phyloP scores from a whole-genome alignment of 2,113 vertebrate species.

The Neotragus moschatus region DNA sequence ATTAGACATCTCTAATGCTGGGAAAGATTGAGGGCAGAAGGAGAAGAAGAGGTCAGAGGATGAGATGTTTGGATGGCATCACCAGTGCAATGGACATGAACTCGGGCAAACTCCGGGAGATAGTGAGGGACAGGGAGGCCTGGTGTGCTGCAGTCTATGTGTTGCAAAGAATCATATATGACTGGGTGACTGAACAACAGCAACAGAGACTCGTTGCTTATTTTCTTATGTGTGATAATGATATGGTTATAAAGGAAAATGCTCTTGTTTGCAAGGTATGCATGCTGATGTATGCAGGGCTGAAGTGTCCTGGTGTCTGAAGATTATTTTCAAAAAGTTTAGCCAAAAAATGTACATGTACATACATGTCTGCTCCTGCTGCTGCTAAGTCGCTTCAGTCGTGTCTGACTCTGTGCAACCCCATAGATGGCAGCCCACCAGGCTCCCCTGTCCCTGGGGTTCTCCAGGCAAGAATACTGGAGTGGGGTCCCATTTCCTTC shows the following conservation, averaged over 20 bases:
- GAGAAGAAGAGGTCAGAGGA: neutral
- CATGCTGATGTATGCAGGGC: neutral
- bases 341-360: neutral
- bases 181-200: neutral
- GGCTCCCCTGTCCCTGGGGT: too few relatives aligned
- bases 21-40: neutral
- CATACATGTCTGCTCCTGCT: neutral
- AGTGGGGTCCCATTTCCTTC: too few relatives aligned
- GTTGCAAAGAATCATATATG: neutral
- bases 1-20: neutral
- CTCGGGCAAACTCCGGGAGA: neutral
- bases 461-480: too few relatives aligned
- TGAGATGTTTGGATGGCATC: neutral
- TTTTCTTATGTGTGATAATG: neutral
- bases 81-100: neutral
- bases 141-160: neutral
- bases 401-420: too few relatives aligned
- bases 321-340: neutral
- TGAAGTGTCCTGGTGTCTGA: neutral
- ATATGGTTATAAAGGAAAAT: neutral
- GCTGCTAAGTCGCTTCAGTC: too few relatives aligned
- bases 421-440: too few relatives aligned
- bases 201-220: neutral
- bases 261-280: neutral
- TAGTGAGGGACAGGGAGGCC: neutral